These are phyloP conservation scores for Sciurus carolinensis DNA, from an alignment of 2,797 vertebrate genomes.

Conservation along the genomic window DNA sequence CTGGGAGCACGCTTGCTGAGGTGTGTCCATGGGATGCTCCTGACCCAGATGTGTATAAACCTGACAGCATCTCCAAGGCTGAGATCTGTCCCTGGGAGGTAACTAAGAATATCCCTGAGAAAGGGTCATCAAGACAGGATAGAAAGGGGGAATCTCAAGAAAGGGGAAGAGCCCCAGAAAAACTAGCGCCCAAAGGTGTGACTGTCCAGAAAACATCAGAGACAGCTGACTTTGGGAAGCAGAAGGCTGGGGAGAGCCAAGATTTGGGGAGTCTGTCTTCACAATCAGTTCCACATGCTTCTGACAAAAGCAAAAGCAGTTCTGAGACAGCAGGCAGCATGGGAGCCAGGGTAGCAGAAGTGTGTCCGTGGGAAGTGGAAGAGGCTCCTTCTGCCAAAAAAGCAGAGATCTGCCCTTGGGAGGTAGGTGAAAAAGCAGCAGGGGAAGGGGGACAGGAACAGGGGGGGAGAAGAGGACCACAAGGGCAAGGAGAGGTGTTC, in stretches of 20 bases:
- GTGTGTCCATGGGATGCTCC: conserved; percentile 61
- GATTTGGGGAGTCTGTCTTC: conserved; percentile 18
- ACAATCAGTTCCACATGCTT: neutral
- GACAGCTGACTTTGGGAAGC: conserved; percentile 9
- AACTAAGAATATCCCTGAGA: neutral
- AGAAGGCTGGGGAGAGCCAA: conserved; percentile 62
- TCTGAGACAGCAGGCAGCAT: neutral
- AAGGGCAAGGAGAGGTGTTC: neutral
- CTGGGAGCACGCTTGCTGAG: conserved; percentile 65
- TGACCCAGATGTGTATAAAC: neutral
- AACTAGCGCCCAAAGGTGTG: neutral
- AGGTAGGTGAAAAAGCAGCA: conserved; percentile 44
- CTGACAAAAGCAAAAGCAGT: neutral
- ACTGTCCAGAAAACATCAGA: neutral
- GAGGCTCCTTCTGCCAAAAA: conserved; percentile 79
- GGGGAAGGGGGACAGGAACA: conserved; percentile 41
- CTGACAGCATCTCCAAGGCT: conserved; percentile 36
- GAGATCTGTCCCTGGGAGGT: conserved; percentile 66
- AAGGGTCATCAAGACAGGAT: neutral
- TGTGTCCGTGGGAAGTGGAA: conserved; percentile 91
- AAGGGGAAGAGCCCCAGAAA: neutral
- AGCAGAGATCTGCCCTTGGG: conserved; percentile 87
- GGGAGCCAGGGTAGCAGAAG: conserved; percentile 65
- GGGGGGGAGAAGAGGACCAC: neutral
- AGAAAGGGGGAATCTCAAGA: neutral